These are phyloP conservation scores for Platalea minor DNA, from an alignment of 2,797 vertebrate genomes.

Conservation along the genomic window DNA sequence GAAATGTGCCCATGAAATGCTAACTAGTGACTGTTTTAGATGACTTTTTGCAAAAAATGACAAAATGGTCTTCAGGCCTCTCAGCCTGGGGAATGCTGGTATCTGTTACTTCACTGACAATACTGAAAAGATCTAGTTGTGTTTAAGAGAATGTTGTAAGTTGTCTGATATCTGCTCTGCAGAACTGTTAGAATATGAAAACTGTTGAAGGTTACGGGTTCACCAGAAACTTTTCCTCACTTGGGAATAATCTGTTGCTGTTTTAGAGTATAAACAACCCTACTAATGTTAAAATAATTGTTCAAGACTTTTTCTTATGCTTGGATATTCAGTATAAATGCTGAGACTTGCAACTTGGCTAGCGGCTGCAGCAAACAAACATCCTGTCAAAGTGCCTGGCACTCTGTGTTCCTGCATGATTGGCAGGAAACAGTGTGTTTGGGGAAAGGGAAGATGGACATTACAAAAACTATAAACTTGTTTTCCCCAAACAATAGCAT, in stretches of 20 bases:
- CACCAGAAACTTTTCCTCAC: constrained; percentile 19
- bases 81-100: background rate
- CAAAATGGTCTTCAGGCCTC: background rate
- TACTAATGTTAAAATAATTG: constrained; percentile 68
- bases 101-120: background rate
- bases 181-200: background rate
- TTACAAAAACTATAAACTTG: constrained; percentile 47
- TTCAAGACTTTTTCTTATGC: constrained; percentile 58
- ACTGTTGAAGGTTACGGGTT: background rate
- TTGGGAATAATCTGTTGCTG: constrained; percentile 63
- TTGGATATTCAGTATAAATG: constrained; percentile 66
- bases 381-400: constrained; percentile 75
- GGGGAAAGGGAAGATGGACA: constrained; percentile 68
- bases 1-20: background rate
- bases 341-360: constrained; percentile 70
- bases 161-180: background rate
- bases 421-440: constrained; percentile 74
- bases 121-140: background rate
- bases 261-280: constrained; percentile 63
- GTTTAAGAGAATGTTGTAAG: background rate
- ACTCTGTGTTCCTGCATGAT: constrained; percentile 75
- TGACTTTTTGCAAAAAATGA: background rate
- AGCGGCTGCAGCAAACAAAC: constrained; percentile 71
- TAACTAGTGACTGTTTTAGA: background rate
- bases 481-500: constrained; percentile 67